Percentiles rank a stretch among this genome's conserved stretches.
These are phyloP conservation scores for Eretmochelys imbricata DNA, from an alignment of 2,113 vertebrate species.

Conservation along the genomic window DNA sequence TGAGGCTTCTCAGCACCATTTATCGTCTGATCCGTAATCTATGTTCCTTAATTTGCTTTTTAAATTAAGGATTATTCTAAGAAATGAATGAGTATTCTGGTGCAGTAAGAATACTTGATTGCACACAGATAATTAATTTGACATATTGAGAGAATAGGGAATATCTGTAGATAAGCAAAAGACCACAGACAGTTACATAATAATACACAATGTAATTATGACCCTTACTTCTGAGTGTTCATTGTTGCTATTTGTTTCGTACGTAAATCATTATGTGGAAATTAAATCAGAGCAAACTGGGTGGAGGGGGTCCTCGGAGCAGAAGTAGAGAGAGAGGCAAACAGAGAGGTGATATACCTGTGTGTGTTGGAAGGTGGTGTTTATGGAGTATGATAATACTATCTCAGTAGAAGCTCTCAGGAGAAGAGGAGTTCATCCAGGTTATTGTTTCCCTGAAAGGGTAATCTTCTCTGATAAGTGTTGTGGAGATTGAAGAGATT, in stretches of 20 bases:
- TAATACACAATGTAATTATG: background rate
- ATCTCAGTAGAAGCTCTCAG: background rate
- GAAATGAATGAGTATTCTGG: background rate
- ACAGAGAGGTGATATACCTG: fast-evolving
- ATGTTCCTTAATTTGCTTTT: slow-evolving; percentile 3
- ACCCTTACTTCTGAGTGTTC: background rate
- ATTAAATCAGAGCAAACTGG: background rate
- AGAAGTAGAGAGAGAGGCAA: background rate
- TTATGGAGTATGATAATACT: slow-evolving; percentile 15
- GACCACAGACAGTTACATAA: slow-evolving; percentile 13
- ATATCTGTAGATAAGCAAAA: slow-evolving; percentile 32
- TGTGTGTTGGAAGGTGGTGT: background rate
- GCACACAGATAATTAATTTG: background rate
- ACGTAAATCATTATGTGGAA: background rate
- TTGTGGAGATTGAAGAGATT: background rate
- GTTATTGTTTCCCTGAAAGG: slow-evolving; percentile 46
- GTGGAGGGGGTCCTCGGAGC: background rate
- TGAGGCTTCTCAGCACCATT: background rate
- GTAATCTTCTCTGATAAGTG: slow-evolving; percentile 4
- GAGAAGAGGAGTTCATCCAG: slow-evolving; percentile 5
- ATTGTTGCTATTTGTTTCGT: slow-evolving; percentile 15
- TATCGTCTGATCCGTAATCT: background rate
- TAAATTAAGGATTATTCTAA: background rate
- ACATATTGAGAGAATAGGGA: background rate
- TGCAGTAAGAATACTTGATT: background rate